A percentile compares a stretch with the other conserved stretches of the same genome.
Conservation (phyloP, 2,113 vertebrate genomes). For the Gambusia holbrooki region DNA sequence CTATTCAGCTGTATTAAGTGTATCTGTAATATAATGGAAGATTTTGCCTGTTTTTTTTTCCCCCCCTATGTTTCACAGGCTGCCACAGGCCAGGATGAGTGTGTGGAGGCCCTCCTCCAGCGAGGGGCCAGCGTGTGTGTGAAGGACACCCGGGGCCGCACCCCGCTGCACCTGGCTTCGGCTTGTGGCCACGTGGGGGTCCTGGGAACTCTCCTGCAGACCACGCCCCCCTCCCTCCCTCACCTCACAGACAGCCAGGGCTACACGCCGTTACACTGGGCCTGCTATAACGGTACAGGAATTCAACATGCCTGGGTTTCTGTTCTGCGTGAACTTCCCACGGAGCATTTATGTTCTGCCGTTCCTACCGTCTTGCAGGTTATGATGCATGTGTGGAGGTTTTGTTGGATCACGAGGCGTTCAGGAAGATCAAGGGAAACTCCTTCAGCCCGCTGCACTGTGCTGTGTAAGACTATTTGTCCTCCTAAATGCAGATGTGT, state of each 20-base stretch:
- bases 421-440: slow-evolving; percentile 93
- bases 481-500: neutral
- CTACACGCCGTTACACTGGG: slow-evolving; percentile 98
- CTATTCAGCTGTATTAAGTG: too few relatives aligned
- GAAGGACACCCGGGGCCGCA: slow-evolving; percentile 87
- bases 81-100: slow-evolving; percentile 93
- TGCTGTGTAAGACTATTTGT: slow-evolving; percentile 89
- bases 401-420: slow-evolving; percentile 90
- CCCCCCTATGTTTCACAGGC: slow-evolving; percentile 77
- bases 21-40: too few relatives aligned
- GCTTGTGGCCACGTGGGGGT: slow-evolving; percentile 91
- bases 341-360: neutral
- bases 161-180: slow-evolving; percentile 92
- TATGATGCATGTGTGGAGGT: slow-evolving; percentile 97
- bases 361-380: slow-evolving; percentile 74
- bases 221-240: slow-evolving; percentile 77
- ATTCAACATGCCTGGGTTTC: neutral
- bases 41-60: neutral
- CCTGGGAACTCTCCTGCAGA: slow-evolving; percentile 89
- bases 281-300: slow-evolving; percentile 92
- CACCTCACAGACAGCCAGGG: slow-evolving; percentile 90
- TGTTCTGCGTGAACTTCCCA: neutral
- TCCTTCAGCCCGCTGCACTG: slow-evolving; percentile 96
- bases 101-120: slow-evolving; percentile 93
- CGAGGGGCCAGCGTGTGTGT: slow-evolving; percentile 87